Evolutionary conservation across 2,888 invertebrate genomes (phyloP).

Genomic region (Myopa tessellatipennis): DNA sequence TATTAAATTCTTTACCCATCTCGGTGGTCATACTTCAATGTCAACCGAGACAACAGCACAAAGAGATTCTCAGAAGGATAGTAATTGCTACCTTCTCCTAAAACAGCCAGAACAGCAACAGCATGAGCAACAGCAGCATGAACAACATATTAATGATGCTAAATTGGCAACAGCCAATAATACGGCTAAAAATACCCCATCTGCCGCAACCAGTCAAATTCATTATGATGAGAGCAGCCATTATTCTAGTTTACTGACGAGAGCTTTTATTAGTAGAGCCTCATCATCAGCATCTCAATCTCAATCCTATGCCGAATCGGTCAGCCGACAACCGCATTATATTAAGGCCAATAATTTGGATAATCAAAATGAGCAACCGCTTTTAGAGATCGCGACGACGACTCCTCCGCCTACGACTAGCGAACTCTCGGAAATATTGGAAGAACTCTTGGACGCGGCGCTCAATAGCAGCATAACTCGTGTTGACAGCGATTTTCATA

Average conservation of each 20-base stretch:
- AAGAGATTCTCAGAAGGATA: slow-evolving; percentile 21
- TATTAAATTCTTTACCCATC: too few relatives aligned
- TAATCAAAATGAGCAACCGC: slow-evolving; percentile 14
- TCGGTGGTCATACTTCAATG: slow-evolving; percentile 52
- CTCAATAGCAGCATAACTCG: not conserved
- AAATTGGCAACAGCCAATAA: slow-evolving; percentile 43
- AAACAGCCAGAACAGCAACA: too few relatives aligned
- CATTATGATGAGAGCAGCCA: slow-evolving; percentile 30
- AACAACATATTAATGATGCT: slow-evolving; percentile 57
- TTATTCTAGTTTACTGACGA: not conserved
- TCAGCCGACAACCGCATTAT: slow-evolving; percentile 47
- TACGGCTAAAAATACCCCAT: slow-evolving; percentile 57
- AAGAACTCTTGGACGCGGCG: not conserved
- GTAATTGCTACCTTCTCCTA: slow-evolving; percentile 22
- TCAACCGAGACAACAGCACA: not conserved
- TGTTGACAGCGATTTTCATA: slow-evolving; percentile 25
- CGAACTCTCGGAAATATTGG: slow-evolving; percentile 33
- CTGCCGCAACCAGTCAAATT: slow-evolving; percentile 54
- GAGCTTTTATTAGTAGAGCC: slow-evolving; percentile 12
- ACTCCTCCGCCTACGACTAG: slow-evolving; percentile 43
- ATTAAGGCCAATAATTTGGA: slow-evolving; percentile 50
- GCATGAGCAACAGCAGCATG: too few relatives aligned
- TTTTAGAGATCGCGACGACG: slow-evolving; percentile 24
- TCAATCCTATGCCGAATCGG: slow-evolving; percentile 39
- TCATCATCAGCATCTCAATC: slow-evolving; percentile 38